Conservation (phyloP, 2,888 invertebrate genomes). For the Philopedon plagiatum region DNA sequence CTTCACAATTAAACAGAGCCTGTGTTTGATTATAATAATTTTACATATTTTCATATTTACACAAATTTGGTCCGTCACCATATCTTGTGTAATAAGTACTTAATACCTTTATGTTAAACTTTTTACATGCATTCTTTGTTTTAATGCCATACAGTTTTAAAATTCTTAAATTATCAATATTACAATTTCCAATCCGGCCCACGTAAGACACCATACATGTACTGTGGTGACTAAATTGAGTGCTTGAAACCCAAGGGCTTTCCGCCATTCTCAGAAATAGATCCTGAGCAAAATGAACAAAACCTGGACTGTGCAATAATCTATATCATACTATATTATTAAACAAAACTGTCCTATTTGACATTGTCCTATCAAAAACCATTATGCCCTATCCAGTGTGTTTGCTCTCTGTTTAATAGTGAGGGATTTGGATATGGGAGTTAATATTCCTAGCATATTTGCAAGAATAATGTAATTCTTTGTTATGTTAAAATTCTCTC, state of each 20-base stretch:
- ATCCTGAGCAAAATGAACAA: too few relatives aligned
- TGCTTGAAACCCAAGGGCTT: too few relatives aligned
- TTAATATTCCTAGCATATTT: neutral
- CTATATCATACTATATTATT: too few relatives aligned
- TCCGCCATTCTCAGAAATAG: too few relatives aligned
- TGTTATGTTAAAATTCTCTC: too few relatives aligned
- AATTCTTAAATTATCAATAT: too few relatives aligned
- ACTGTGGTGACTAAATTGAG: too few relatives aligned
- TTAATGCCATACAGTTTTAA: constrained; percentile 6
- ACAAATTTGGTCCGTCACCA: constrained; percentile 2
- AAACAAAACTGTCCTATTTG: neutral
- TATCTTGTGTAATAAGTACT: neutral
- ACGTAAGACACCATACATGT: too few relatives aligned
- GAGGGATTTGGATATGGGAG: neutral
- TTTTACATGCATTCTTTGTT: neutral
- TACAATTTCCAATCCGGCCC: too few relatives aligned
- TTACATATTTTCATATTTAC: constrained; percentile 21
- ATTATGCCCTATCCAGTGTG: neutral
- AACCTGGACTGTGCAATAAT: too few relatives aligned
- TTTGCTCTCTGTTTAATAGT: constrained; percentile 24
- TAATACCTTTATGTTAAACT: neutral
- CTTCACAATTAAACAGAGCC: constrained; percentile 31
- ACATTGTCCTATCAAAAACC: neutral
- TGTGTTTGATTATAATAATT: neutral
- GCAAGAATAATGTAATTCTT: too few relatives aligned